Conservation (phyloP, 2,888 invertebrate genomes). For the Acleris emargana region DNA sequence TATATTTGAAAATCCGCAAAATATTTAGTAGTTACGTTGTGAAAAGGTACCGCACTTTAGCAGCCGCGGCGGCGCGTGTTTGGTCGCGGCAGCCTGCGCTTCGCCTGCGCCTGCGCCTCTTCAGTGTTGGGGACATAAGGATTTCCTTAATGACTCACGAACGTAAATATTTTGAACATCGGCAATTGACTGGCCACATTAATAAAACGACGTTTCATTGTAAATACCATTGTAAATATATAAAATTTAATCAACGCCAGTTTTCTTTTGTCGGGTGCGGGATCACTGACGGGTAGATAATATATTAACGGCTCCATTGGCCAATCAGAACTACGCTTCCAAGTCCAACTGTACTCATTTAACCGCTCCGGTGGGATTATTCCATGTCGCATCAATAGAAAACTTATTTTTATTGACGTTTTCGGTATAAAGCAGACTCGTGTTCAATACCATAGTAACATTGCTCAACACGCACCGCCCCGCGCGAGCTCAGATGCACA, state of each 20-base stretch:
- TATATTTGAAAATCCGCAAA: no score
- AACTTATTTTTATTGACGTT: not conserved
- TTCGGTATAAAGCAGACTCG: slow-evolving; percentile 9
- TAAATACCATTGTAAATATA: not conserved
- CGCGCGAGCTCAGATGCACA: slow-evolving; percentile 19
- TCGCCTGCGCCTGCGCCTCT: not conserved
- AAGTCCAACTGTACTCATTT: no score
- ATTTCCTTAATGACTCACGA: slow-evolving; percentile 11
- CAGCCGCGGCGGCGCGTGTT: slow-evolving; percentile 19
- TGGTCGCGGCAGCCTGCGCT: not conserved
- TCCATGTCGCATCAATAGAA: no score
- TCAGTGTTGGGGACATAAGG: slow-evolving; percentile 13
- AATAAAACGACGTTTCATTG: not conserved
- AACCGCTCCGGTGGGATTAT: no score
- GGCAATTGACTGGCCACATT: not conserved
- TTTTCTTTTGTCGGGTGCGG: no score
- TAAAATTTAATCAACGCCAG: not conserved
- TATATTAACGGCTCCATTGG: no score
- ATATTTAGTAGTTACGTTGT: no score
- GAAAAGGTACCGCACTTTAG: no score
- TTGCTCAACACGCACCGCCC: slow-evolving; percentile 37
- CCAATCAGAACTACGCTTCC: no score
- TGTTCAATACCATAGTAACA: slow-evolving; percentile 29
- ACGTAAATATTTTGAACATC: slow-evolving; percentile 12
- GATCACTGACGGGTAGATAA: no score